These are phyloP conservation scores for Trogon melanurus DNA, from an alignment of 2,113 vertebrate genomes.

Conservation along the genomic window DNA sequence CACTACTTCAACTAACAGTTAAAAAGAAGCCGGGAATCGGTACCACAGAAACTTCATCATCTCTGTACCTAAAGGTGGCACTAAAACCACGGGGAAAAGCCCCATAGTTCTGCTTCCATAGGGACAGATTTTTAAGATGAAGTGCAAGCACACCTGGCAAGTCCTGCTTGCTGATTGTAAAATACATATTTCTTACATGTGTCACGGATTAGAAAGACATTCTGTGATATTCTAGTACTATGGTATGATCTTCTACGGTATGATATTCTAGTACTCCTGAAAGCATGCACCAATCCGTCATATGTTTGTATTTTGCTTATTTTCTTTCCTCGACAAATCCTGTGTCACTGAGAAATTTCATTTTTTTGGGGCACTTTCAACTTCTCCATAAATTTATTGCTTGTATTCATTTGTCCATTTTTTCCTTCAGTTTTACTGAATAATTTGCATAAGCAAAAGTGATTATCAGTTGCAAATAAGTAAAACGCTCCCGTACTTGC, in stretches of 20 bases:
- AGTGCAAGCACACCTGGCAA: neutral
- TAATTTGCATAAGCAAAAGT: neutral
- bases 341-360: neutral
- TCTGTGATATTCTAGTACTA: too few species aligned
- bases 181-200: neutral
- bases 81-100: neutral
- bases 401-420: neutral
- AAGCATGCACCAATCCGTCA: neutral
- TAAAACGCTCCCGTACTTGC: neutral
- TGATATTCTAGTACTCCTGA: neutral
- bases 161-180: neutral
- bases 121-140: neutral
- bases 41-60: neutral
- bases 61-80: constrained; percentile 41
- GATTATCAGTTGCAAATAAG: neutral
- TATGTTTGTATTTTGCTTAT: neutral
- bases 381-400: neutral
- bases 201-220: too few species aligned
- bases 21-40: neutral
- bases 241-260: neutral
- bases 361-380: neutral
- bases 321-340: neutral
- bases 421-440: neutral
- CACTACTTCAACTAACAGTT: neutral
- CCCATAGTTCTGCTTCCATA: neutral